Conservation (phyloP, 2,113 vertebrate species). For the Atrichornis clamosus region DNA sequence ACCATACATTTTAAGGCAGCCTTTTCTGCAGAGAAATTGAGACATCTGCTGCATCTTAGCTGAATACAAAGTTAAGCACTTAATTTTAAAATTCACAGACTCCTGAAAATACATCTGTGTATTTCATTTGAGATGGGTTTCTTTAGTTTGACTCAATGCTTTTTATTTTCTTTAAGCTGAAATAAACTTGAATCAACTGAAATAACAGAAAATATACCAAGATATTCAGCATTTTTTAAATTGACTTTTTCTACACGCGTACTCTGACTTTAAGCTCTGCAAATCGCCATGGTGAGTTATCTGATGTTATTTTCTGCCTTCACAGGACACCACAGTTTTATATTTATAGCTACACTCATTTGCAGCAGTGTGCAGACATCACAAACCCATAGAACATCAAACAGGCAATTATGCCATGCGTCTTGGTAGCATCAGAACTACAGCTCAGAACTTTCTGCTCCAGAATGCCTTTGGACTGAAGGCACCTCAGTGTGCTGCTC, state of each 20-base stretch:
- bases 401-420: not conserved
- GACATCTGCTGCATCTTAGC: not conserved
- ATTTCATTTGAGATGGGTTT: not conserved
- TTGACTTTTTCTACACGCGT: rapidly evolving
- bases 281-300: not conserved
- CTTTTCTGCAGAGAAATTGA: not conserved
- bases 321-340: not conserved
- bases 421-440: not conserved
- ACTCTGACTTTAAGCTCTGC: not conserved
- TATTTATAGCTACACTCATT: not conserved
- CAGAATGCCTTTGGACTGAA: not conserved
- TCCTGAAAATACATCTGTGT: not conserved
- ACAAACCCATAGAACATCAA: not conserved
- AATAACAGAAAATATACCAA: not conserved
- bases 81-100: not conserved
- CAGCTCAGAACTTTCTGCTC: not conserved
- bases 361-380: not conserved
- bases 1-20: not conserved
- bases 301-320: not conserved
- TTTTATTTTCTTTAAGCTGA: not conserved
- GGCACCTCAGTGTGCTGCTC: not conserved
- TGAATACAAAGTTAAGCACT: not conserved
- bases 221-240: not conserved
- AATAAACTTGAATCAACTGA: not conserved
- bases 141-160: not conserved